phyloP scores from a whole-genome alignment of 2,888 invertebrate species.

The Muschampia staudingeri region DNA sequence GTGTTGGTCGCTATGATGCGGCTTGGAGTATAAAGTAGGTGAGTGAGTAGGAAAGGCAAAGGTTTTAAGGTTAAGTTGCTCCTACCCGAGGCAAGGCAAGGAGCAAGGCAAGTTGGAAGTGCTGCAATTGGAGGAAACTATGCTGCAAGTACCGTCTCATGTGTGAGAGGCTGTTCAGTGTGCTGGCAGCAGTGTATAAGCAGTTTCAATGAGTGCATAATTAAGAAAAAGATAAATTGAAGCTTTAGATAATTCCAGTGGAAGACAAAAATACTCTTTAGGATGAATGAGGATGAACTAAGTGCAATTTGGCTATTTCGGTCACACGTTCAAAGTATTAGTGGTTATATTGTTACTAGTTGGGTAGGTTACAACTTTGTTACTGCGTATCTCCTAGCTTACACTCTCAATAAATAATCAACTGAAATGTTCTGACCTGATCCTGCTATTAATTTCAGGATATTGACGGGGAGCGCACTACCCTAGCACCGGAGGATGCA shows the following conservation, averaged over 20 bases:
- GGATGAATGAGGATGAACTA: no score
- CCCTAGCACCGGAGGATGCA: slow-evolving; percentile 93
- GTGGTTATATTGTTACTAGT: no score
- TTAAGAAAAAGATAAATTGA: no score
- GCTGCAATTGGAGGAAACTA: slow-evolving; percentile 97
- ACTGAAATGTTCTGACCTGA: not conserved
- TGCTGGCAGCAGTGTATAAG: slow-evolving; percentile 96
- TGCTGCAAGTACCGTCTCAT: slow-evolving; percentile 96
- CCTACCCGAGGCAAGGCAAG: slow-evolving; percentile 92
- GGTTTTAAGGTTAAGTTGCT: slow-evolving; percentile 96
- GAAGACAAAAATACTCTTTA: no score
- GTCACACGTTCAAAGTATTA: no score
- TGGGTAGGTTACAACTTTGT: no score
- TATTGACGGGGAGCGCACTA: slow-evolving; percentile 96
- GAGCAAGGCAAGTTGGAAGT: slow-evolving; percentile 93
- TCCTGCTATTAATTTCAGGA: slow-evolving; percentile 87
- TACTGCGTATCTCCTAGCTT: no score
- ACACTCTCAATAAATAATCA: no score
- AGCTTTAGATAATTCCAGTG: no score
- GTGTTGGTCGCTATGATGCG: slow-evolving; percentile 97
- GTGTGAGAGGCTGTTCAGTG: slow-evolving; percentile 97
- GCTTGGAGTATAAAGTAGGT: slow-evolving; percentile 84
- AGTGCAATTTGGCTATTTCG: no score
- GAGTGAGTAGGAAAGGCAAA: slow-evolving; percentile 78
- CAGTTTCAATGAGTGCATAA: slow-evolving; percentile 91